Evolutionary conservation across 2,888 invertebrate species (phyloP), one percentile per base, ranked within the genome.

Genomic region (Chrysotoxum bicinctum): DNA sequence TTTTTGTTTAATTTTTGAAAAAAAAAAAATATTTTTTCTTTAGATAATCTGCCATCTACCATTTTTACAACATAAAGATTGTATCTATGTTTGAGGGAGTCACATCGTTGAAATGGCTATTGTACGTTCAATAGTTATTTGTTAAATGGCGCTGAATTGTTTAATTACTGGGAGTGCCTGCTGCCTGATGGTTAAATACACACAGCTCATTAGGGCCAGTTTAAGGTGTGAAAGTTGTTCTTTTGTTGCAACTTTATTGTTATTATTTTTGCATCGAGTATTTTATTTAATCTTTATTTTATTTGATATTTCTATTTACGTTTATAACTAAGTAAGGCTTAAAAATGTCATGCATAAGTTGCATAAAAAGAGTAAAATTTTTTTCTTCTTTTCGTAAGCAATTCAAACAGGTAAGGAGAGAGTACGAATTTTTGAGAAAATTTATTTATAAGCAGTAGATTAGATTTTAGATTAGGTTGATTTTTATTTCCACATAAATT

Each of bases 31-130:
- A 30, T 52, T 72, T 72, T 62, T 66, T 7, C 3, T 66, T 68
- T 73, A 16, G 19, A 7, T 54, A 64, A 66, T 73, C 69, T 62
- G 23, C 66, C 68, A 56, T 62, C 76, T 54, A 77, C 68, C 81
- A 76, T 84, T 75, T 70, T 66, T 9, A 50, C 19, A 50, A 66
- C 50, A 35, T 35, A 35, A 37, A 10, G 37, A 21, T 58, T 37
- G 21, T 35, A 16, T 16, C 10, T 52, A 52, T 52, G 19, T 52
- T 26, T 54, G 7, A 21, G 58, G 37, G 35, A 21, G 35, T 21
- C 10, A 2, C 9, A 54, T 30, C 5, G 9, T 30, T 43, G 43
- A 43, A 32, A 54, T 54, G 54, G 30, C 54, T 30, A 16, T 54
- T 54, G 16, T 30, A 54, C 16, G 10, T 30, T 54, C 10, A 30